phyloP scores from a whole-genome alignment of 1,140 invertebrate species.

The Cyclina sinensis region DNA sequence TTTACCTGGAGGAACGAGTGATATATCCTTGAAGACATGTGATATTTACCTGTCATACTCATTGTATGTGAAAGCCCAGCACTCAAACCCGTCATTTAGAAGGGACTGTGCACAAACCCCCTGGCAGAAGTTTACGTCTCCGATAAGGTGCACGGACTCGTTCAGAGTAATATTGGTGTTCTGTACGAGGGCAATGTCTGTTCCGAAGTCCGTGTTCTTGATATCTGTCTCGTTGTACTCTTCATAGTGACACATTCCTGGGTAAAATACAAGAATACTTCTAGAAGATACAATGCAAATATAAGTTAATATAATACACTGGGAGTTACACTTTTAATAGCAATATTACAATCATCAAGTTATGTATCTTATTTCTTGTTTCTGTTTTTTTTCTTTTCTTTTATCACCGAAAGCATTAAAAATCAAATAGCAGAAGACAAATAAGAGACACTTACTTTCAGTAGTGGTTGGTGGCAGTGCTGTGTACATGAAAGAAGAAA shows the following conservation, averaged over 20 bases:
- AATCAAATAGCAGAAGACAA: too few species aligned
- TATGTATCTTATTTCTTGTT: too few species aligned
- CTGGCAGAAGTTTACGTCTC: slow-evolving; percentile 40
- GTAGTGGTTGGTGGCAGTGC: slow-evolving; percentile 33
- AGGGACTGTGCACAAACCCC: slow-evolving; percentile 48
- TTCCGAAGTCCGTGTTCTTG: slow-evolving; percentile 50
- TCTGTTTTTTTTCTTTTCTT: too few species aligned
- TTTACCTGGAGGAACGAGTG: too few species aligned
- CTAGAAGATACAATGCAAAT: too few species aligned
- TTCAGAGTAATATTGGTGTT: slow-evolving; percentile 54
- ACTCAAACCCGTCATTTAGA: slow-evolving; percentile 48
- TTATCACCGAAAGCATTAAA: too few species aligned
- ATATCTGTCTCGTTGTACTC: slow-evolving; percentile 52
- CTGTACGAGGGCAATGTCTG: slow-evolving; percentile 27
- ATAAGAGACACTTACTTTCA: slow-evolving; percentile 17
- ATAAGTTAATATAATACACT: too few species aligned
- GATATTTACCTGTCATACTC: slow-evolving; percentile 46
- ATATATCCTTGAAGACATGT: too few species aligned
- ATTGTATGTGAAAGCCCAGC: slow-evolving; percentile 64
- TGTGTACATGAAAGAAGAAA: neutral
- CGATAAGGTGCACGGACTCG: slow-evolving; percentile 50
- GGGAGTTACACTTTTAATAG: too few species aligned
- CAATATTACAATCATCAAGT: too few species aligned
- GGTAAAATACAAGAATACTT: too few species aligned
- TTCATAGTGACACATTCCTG: slow-evolving; percentile 60